Conservation (phyloP, 2,888 invertebrate genomes). For the Coecobrya sp. region DNA sequence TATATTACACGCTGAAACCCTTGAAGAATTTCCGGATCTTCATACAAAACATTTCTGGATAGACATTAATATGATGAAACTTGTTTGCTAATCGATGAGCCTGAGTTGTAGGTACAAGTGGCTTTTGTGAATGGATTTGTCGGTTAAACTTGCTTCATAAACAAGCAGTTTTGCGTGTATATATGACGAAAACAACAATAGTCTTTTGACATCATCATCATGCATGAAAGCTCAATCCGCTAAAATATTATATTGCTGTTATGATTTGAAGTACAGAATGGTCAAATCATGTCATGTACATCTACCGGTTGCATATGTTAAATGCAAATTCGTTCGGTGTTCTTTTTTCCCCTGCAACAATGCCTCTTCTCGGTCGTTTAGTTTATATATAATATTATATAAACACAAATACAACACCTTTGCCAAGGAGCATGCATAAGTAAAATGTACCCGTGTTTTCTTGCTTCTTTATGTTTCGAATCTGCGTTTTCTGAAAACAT, state of each 20-base stretch:
- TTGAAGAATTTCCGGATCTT: background rate
- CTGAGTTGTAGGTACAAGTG: background rate
- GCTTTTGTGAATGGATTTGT: background rate
- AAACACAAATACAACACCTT: background rate
- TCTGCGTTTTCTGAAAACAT: background rate
- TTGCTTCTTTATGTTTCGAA: background rate
- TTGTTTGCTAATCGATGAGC: conserved; percentile 6
- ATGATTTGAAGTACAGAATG: conserved; percentile 48
- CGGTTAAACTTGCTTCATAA: conserved; percentile 11
- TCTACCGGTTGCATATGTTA: background rate
- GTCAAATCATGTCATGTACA: background rate
- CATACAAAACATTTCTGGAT: background rate
- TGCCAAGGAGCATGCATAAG: background rate
- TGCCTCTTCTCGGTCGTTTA: background rate
- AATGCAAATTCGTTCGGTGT: background rate
- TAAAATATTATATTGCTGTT: conserved; percentile 61
- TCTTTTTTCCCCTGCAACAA: conserved; percentile 9
- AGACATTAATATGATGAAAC: background rate
- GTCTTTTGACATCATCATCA: conserved; percentile 72
- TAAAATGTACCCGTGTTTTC: background rate
- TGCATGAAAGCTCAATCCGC: conserved; percentile 27
- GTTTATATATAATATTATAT: background rate
- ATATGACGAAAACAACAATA: conserved; percentile 31
- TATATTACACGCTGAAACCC: too few species aligned
- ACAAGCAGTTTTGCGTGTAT: background rate